Evolutionary conservation across 2,888 invertebrate genomes (phyloP), one percentile per base, ranked within the genome.

Genomic region (Drosophila gaucha): DNA sequence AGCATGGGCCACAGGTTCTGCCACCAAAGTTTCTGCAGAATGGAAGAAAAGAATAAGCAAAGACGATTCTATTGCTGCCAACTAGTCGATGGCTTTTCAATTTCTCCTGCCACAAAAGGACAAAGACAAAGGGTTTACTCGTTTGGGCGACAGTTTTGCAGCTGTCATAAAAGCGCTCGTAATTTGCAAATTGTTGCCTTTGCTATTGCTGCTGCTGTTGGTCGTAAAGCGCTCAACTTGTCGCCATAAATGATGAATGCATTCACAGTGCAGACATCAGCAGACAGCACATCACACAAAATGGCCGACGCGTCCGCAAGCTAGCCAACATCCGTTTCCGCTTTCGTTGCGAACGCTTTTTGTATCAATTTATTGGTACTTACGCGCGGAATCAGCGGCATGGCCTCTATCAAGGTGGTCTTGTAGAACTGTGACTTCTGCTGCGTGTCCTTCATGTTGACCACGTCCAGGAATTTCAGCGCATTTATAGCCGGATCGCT

Each of bases 1-100:
- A 99, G 93, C 79, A 95, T 95, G 31, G 98, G 97, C 96, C 98
- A 97, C 47, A 98, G 95, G 91, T 97, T 97, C 91, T 97, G 97
- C 94, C 97, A 98, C 94, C 98, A 96, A 51, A 98, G 93, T 96
- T 98, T 98, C 98, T 99, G 93, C 51, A 80, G 12, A 14, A 6
- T 3, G 12, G 31, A 14, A n/a, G 5, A 74, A 26, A 20, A 51
- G 44, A 46, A 60, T 22, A 22, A 20, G 26, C 10, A 26, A 10
- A 20, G 5, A 2, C 9, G n/a, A n/a, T n/a, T n/a, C n/a, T n/a
- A n/a, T n/a, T 3, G n/a, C 22, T 14, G 20, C 9, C 49, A 39
- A 22, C 38, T 39, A 22, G 51, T 39, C 38, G 39, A 38, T 39
- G 51, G 31, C 16, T 16, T n/a, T 26, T 24, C 54, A 18, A 54